phyloP scores from a whole-genome alignment of 53 echinoderm and acorn worm species.

The Paracentrotus lividus region DNA sequence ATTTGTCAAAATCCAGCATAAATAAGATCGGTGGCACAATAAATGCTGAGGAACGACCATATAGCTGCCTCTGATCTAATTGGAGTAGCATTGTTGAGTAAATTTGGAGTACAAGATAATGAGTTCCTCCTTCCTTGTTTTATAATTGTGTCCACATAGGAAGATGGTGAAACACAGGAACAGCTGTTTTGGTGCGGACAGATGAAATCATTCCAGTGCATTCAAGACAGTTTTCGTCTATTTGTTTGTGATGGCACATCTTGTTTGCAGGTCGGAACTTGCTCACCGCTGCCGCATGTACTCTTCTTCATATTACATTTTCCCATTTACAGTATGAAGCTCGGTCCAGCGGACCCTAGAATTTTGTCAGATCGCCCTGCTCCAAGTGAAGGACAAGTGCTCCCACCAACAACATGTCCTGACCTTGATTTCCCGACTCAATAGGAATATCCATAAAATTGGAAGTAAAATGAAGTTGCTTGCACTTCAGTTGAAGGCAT shows the following conservation, averaged over 20 bases:
- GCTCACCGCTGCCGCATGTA: slow-evolving; percentile 38
- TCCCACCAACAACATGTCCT: slow-evolving; percentile 37
- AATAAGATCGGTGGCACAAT: no score
- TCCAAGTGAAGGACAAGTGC: slow-evolving; percentile 47
- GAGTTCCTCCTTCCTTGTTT: neutral
- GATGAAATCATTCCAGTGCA: slow-evolving; percentile 20
- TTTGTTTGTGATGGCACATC: slow-evolving; percentile 9
- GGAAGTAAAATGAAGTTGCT: no score
- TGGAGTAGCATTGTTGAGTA: slow-evolving; percentile 46
- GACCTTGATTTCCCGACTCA: slow-evolving; percentile 2
- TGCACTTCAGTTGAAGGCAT: no score
- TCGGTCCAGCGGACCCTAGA: slow-evolving; percentile 13
- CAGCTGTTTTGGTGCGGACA: slow-evolving; percentile 17
- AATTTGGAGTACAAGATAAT: slow-evolving; percentile 46
- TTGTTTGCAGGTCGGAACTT: slow-evolving; percentile 10
- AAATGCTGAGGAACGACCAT: slow-evolving; percentile 50
- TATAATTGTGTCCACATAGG: slow-evolving; percentile 23
- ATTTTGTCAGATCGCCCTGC: slow-evolving; percentile 35
- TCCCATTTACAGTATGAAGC: slow-evolving; percentile 21
- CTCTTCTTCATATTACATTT: slow-evolving; percentile 24
- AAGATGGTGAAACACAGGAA: slow-evolving; percentile 27
- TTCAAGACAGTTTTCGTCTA: slow-evolving; percentile 36
- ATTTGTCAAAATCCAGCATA: no score
- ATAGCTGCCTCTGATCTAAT: slow-evolving; percentile 28
- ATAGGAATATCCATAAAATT: slow-evolving; percentile 32